A percentile compares a stretch with the other conserved stretches of the same genome.
Evolutionary conservation across 2,888 invertebrate genomes (phyloP).

Genomic region (Lithodes maja): DNA sequence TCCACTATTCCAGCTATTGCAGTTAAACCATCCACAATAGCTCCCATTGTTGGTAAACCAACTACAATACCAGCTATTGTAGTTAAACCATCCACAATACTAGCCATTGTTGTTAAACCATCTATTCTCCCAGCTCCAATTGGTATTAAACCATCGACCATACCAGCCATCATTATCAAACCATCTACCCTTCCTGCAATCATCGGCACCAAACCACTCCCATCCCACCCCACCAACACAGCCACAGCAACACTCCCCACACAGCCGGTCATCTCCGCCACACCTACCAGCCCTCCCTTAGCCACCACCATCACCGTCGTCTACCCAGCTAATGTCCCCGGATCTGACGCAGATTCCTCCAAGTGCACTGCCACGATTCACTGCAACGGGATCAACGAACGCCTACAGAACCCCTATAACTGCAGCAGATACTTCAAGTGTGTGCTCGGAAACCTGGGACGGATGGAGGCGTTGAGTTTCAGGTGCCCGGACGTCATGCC

Average conservation of each 20-base stretch:
- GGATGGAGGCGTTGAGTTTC: conserved; percentile 32
- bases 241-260: not conserved
- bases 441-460: not conserved
- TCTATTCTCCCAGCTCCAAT: not conserved
- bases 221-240: not conserved
- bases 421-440: conserved; percentile 55
- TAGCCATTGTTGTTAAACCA: not conserved
- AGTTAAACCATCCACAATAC: not conserved
- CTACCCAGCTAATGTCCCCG: not conserved
- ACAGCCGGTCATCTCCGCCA: not conserved
- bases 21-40: not conserved
- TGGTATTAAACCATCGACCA: conserved; percentile 6
- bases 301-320: not conserved
- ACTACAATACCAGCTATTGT: not conserved
- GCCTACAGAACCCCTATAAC: conserved; percentile 43
- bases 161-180: conserved; percentile 1
- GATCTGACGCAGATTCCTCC: not conserved
- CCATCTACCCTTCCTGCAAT: not conserved
- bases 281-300: not conserved
- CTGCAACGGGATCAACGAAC: conserved; percentile 24
- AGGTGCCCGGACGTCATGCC: conserved; percentile 44
- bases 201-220: conserved; percentile 14
- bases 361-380: not conserved
- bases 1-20: not conserved
- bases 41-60: not conserved